phyloP scores from a whole-genome alignment of 2,888 invertebrate species.

The Brachypalpus laphriformis region DNA sequence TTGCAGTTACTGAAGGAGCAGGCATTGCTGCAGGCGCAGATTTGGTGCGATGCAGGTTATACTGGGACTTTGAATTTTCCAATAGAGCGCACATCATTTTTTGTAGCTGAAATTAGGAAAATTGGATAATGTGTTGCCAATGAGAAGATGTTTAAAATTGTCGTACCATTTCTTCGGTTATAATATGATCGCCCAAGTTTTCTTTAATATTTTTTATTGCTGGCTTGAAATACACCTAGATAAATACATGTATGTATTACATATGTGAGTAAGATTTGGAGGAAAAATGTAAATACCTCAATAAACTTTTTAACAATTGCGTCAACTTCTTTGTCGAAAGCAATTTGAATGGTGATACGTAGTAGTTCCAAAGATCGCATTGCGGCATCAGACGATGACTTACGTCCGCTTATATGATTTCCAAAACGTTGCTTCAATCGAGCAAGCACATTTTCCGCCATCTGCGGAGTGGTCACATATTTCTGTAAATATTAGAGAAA shows the following conservation, averaged over 20 bases:
- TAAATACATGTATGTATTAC: conserved; percentile 69
- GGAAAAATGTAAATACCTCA: conserved; percentile 81
- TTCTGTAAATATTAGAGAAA: conserved; percentile 75
- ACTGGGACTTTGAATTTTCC: conserved; percentile 82
- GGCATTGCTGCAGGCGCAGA: neutral
- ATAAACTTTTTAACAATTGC: conserved; percentile 85
- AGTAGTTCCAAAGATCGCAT: conserved; percentile 85
- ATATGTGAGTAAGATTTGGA: neutral
- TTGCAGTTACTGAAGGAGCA: neutral
- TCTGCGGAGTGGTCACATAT: conserved; percentile 80
- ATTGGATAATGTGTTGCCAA: conserved; percentile 76
- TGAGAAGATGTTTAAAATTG: conserved; percentile 67
- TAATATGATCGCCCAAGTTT: conserved; percentile 85
- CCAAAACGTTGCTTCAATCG: conserved; percentile 80
- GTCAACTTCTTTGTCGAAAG: conserved; percentile 86
- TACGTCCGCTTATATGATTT: conserved; percentile 76
- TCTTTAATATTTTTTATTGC: conserved; percentile 86
- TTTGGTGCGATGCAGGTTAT: conserved; percentile 78
- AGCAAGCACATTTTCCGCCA: conserved; percentile 81
- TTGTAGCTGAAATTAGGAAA: conserved; percentile 76
- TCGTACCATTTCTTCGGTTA: conserved; percentile 85
- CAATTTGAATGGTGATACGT: conserved; percentile 85
- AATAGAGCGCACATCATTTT: conserved; percentile 82
- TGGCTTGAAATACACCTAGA: conserved; percentile 85
- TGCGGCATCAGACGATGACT: conserved; percentile 79